These are phyloP conservation scores for Mesaphorura yosii DNA, from an alignment of 1,140 invertebrate species.

Conservation along the genomic window DNA sequence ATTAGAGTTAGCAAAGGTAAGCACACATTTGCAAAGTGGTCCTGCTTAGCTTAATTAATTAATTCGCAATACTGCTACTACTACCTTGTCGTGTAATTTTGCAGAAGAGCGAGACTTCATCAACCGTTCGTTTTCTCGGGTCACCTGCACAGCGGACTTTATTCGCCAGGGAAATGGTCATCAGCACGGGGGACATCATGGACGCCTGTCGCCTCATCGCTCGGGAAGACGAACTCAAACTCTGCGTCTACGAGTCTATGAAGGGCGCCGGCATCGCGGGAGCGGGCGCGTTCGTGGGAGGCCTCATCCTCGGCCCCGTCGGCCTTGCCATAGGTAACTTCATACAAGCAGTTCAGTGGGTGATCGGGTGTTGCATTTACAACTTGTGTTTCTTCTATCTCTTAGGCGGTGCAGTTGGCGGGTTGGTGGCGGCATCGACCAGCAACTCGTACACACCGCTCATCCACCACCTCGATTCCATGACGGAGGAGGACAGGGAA, in stretches of 20 bases:
- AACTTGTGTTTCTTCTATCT: conserved; percentile 1
- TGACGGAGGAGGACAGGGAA: conserved; percentile 8
- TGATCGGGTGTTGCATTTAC: background rate
- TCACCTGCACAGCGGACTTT: too few species aligned
- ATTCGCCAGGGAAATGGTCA: conserved; percentile 14
- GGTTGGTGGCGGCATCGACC: conserved; percentile 1
- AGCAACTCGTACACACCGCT: conserved; percentile 18
- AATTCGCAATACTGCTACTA: too few species aligned
- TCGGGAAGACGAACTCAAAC: conserved; percentile 11
- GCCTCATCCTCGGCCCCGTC: conserved; percentile 18
- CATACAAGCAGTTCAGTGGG: background rate
- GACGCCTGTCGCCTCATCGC: conserved; percentile 19
- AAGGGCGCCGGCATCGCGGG: conserved; percentile 22
- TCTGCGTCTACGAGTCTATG: conserved; percentile 17
- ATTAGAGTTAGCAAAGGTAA: too few species aligned
- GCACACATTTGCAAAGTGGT: too few species aligned
- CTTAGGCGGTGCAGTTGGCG: conserved; percentile 18
- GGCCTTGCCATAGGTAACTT: conserved; percentile 20
- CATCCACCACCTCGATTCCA: conserved; percentile 7
- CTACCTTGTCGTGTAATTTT: too few species aligned
- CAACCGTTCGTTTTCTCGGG: too few species aligned
- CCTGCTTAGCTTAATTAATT: too few species aligned
- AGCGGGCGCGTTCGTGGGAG: conserved; percentile 13
- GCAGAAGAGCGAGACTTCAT: too few species aligned
- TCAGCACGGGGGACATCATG: conserved; percentile 14